Evolutionary conservation across 1,140 invertebrate species (phyloP).

Genomic region (Vanessa atalanta): DNA sequence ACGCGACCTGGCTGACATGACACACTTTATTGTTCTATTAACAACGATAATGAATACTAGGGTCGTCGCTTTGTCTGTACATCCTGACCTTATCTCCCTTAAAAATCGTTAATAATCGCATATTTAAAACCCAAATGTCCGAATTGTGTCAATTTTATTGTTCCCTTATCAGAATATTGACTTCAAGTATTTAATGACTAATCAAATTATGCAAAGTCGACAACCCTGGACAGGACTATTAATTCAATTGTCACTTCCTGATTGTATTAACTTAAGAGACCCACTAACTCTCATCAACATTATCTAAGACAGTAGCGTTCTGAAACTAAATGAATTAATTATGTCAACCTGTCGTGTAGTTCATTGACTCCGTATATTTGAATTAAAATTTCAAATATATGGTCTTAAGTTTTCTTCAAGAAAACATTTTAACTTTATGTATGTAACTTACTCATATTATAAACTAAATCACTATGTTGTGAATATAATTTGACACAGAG

Average conservation of each 20-base stretch:
- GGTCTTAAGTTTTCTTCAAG: neutral
- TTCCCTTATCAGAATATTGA: neutral
- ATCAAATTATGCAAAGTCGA: neutral
- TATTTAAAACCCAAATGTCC: neutral
- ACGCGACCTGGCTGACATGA: conserved; percentile 65
- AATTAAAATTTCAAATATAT: neutral
- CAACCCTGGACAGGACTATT: conserved; percentile 46
- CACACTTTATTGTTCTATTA: conserved; percentile 73
- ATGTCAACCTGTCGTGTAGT: conserved; percentile 34
- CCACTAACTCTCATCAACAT: conserved; percentile 20
- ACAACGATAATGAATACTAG: conserved; percentile 64
- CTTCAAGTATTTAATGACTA: neutral
- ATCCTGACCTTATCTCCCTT: conserved; percentile 33
- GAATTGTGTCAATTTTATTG: neutral
- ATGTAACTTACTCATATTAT: too few relatives aligned
- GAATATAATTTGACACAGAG: too few relatives aligned
- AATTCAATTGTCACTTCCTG: conserved; percentile 71
- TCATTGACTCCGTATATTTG: conserved; percentile 31
- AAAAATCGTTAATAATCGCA: neutral
- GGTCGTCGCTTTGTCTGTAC: conserved; percentile 58
- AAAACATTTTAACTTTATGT: neutral
- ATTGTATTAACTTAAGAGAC: conserved; percentile 53
- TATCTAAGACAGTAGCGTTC: conserved; percentile 36
- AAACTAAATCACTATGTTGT: too few relatives aligned
- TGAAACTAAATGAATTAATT: conserved; percentile 41